These are phyloP conservation scores for Oryctolagus cuniculus DNA, from an alignment of 2,113 vertebrate genomes.

Conservation along the genomic window DNA sequence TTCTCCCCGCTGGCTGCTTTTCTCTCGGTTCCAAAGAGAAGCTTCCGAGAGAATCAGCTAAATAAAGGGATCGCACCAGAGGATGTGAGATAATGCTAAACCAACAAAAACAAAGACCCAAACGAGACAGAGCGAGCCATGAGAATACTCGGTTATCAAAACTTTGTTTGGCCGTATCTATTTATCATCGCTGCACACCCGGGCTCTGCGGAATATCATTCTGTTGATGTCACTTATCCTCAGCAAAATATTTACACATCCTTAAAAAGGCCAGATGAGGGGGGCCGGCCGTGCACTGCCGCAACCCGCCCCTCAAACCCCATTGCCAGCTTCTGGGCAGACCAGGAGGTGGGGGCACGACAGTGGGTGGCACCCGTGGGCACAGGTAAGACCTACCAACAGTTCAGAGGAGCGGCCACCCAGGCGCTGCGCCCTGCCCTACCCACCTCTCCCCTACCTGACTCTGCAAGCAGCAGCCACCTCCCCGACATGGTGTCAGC, in stretches of 20 bases:
- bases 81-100: conserved; percentile 80
- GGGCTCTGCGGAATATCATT: conserved; percentile 75
- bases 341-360: neutral
- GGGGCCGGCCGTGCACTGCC: conserved; percentile 55
- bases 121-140: conserved; percentile 66
- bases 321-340: conserved; percentile 29
- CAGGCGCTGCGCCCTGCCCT: conserved; percentile 36
- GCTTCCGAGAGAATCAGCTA: conserved; percentile 75
- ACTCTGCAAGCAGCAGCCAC: conserved; percentile 61
- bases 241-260: conserved; percentile 80
- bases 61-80: conserved; percentile 67
- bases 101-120: conserved; percentile 74
- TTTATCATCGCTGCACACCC: conserved; percentile 78
- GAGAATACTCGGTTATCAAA: conserved; percentile 76
- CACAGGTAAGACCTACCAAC: conserved; percentile 76
- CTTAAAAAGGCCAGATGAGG: conserved; percentile 78
- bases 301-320: conserved; percentile 57
- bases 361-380: neutral
- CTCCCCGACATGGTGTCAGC: conserved; percentile 36
- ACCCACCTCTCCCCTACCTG: conserved; percentile 74
- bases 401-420: conserved; percentile 35
- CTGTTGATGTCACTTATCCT: conserved; percentile 80
- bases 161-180: conserved; percentile 81
- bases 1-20: conserved; percentile 73
- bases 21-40: conserved; percentile 66